Evolutionary conservation across 2,888 invertebrate species (phyloP).

Genomic region (Andrena hattorfiana): DNA sequence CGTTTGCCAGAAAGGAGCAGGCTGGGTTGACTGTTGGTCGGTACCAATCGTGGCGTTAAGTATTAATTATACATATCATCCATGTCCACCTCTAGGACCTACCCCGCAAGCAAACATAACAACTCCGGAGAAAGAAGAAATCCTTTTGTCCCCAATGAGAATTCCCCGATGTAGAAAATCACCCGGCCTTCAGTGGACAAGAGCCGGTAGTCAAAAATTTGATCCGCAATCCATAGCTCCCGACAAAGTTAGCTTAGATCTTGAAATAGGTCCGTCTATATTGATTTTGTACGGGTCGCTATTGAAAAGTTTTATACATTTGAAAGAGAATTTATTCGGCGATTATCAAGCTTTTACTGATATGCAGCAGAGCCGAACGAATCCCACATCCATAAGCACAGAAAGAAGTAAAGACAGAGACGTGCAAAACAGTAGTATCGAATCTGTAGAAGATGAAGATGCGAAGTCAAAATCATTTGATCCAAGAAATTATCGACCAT

Average conservation of each 20-base stretch:
- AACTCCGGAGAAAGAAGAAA: conserved; percentile 97
- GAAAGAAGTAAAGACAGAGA: conserved; percentile 80
- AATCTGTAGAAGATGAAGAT: conserved; percentile 89
- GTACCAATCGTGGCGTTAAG: conserved; percentile 97
- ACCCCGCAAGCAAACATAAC: conserved; percentile 96
- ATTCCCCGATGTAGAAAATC: conserved; percentile 93
- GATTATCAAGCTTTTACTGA: conserved; percentile 98
- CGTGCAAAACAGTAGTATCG: conserved; percentile 84
- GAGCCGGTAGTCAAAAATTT: conserved; percentile 91
- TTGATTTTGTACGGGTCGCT: conserved; percentile 96
- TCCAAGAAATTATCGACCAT: conserved; percentile 94
- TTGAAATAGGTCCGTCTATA: conserved; percentile 97
- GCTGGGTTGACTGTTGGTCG: conserved; percentile 99
- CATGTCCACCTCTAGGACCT: conserved; percentile 94
- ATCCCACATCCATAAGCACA: conserved; percentile 83
- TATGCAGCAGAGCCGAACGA: conserved; percentile 90
- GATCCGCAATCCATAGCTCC: conserved; percentile 94
- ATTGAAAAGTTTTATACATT: conserved; percentile 94
- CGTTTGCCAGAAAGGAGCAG: conserved; percentile 89
- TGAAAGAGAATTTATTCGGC: conserved; percentile 98
- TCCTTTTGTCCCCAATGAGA: conserved; percentile 95
- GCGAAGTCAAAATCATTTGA: conserved; percentile 90
- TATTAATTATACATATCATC: conserved; percentile 96
- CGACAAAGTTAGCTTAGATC: conserved; percentile 95
- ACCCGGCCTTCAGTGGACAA: conserved; percentile 89